Base-by-base conservation (phyloP, 2,888 invertebrate genomes). In the Hybos culiciformis region DNA sequence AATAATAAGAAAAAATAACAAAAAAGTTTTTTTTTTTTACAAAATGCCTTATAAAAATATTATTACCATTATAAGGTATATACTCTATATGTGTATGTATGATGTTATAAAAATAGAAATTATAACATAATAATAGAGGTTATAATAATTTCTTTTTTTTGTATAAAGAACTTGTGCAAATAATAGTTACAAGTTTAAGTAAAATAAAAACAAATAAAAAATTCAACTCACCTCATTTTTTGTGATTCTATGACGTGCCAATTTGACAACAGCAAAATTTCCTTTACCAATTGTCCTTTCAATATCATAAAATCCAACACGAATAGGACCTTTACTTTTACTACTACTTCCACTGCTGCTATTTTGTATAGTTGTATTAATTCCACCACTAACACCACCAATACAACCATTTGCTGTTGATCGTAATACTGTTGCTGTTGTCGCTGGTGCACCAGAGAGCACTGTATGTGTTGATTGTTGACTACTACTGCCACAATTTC, bases 201-300 rank as follows among this genome's bases (percentile, higher is more conserved):
- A 26, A 5, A 29, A 29, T 29, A 6, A 29, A 29, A 29, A 29
- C n/a, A 29, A 5, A 29, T n/a, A 12, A 7, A 26, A 4, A 5
- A n/a, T 4, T 29, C 15, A 29, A 53, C 76, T 74, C 71, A 94
- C 96, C 87, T 97, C 94, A 63, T 92, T 93, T 76, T 94, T 96
- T 56, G 96, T 96, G 66, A 96, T 88, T 66, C 91, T 83, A 75
- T 98, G 97, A 64, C 88, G 81, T 56, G 96, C 97, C 65, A 96
- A 74, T 71, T 96, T 96, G 57, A 98, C 97, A 56, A 96, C 93
- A 54, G 97, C 97, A 74, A 97, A 98, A 72, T 97, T 98, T 42
- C 97, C 97, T 70, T 94, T 94, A 57, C 97, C 97, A 60, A 97
- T 94, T 58, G 96, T 96, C 61, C 86, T 78, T 70, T 93, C 93